A percentile compares a stretch with the other conserved stretches of the same genome.
Evolutionary conservation across 1,140 invertebrate genomes (phyloP).

Genomic region (Rhopalosiphum maidis): DNA sequence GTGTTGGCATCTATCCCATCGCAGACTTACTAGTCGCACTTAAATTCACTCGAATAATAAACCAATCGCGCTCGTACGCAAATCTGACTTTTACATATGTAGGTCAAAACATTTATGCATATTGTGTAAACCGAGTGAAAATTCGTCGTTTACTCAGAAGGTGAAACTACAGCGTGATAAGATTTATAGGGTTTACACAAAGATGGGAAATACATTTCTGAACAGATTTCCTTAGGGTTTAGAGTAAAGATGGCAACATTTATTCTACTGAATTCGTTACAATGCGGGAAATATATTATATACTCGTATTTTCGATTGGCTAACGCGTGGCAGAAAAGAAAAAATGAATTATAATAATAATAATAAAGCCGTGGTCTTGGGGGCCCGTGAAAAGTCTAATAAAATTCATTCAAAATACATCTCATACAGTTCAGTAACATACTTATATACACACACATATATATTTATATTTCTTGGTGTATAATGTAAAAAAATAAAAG

Average conservation of each 20-base stretch:
- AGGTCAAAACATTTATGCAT: constrained; percentile 24
- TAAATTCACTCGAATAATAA: background rate
- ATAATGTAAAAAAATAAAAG: constrained; percentile 14
- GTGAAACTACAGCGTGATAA: background rate
- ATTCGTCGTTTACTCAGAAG: background rate
- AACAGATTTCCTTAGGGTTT: constrained; percentile 41
- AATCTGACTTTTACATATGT: constrained; percentile 22
- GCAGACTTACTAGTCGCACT: background rate
- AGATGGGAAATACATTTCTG: constrained; percentile 28
- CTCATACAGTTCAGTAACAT: background rate
- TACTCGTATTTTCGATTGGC: background rate
- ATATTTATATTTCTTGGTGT: background rate
- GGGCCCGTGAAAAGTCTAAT: background rate
- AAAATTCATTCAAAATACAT: constrained; percentile 22
- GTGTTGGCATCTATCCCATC: constrained; percentile 30
- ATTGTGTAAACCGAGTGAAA: constrained; percentile 24
- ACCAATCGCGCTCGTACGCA: background rate
- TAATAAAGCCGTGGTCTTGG: background rate
- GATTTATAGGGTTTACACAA: constrained; percentile 27
- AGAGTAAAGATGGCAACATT: background rate
- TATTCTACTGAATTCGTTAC: background rate
- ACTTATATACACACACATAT: background rate
- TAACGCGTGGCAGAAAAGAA: background rate
- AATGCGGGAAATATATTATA: background rate
- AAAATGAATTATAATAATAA: background rate